Conservation (phyloP, 2,113 vertebrate species). For the Caranx ignobilis region DNA sequence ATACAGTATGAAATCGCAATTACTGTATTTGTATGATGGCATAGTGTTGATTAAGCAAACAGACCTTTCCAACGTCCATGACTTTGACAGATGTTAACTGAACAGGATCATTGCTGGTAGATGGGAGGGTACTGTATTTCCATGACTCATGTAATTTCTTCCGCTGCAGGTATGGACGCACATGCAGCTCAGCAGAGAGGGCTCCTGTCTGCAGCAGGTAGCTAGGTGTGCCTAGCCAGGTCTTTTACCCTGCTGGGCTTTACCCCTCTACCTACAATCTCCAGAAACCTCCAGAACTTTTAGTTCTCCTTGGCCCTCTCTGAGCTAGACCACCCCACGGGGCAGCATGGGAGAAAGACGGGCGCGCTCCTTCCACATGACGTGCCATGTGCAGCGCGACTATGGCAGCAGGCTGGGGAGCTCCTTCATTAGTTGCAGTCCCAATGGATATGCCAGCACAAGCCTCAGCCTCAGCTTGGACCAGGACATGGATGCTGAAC, state of each 20-base stretch:
- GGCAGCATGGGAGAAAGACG: constrained; percentile 76
- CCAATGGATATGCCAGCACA: constrained; percentile 75
- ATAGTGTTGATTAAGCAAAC: background rate
- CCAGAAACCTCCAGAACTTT: constrained; percentile 31
- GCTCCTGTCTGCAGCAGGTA: constrained; percentile 42
- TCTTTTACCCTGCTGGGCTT: constrained; percentile 12
- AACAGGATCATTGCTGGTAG: background rate
- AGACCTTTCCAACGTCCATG: background rate
- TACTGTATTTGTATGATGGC: background rate
- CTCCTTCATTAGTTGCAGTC: constrained; percentile 61
- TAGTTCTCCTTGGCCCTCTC: background rate
- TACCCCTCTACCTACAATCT: constrained; percentile 6
- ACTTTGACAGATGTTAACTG: constrained; percentile 16
- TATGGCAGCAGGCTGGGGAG: constrained; percentile 66
- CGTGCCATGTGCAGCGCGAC: constrained; percentile 71
- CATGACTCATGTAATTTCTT: constrained; percentile 52
- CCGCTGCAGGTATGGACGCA: constrained; percentile 70
- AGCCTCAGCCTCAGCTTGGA: constrained; percentile 62
- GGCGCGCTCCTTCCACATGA: constrained; percentile 69
- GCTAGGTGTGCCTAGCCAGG: constrained; percentile 60
- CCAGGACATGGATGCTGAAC: constrained; percentile 66
- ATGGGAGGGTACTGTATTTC: constrained; percentile 33
- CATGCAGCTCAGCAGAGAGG: constrained; percentile 38
- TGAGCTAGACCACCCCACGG: background rate
- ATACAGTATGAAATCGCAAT: background rate